Conservation (phyloP, 2,888 invertebrate species). For the Diplolepis rosae region DNA sequence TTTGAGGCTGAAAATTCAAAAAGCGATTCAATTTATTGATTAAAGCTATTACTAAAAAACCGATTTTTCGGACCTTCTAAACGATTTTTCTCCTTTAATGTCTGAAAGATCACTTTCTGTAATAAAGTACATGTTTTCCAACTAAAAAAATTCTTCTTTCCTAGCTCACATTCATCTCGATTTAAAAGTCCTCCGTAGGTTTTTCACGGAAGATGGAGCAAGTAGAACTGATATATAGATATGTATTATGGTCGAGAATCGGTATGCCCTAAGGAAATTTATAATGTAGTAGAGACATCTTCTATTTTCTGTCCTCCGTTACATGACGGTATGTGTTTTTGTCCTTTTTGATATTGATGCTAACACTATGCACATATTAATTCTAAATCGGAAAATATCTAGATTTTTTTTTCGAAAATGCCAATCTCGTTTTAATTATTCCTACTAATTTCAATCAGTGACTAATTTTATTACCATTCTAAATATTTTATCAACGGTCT, state of each 20-base stretch:
- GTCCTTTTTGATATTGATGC: too few relatives aligned
- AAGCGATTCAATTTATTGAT: too few relatives aligned
- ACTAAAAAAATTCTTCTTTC: neutral
- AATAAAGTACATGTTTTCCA: neutral
- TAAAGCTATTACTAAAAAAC: too few relatives aligned
- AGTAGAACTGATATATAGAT: neutral
- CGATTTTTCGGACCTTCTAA: too few relatives aligned
- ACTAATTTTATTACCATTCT: too few relatives aligned
- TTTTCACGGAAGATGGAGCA: neutral
- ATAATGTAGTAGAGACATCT: neutral
- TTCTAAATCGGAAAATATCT: too few relatives aligned
- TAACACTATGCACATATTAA: neutral
- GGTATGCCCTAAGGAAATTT: conserved; percentile 8
- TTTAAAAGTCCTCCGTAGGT: neutral
- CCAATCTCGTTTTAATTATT: too few relatives aligned
- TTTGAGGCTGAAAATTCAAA: too few relatives aligned
- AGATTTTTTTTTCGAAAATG: too few relatives aligned
- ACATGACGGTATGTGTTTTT: neutral
- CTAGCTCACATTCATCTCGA: neutral
- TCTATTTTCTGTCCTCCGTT: neutral
- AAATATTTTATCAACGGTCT: too few relatives aligned
- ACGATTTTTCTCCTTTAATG: too few relatives aligned
- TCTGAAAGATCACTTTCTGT: neutral
- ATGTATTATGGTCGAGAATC: neutral
- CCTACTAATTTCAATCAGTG: too few relatives aligned